Base-by-base conservation (phyloP, 2,113 vertebrate species). In the Amblyornis subalaris region DNA sequence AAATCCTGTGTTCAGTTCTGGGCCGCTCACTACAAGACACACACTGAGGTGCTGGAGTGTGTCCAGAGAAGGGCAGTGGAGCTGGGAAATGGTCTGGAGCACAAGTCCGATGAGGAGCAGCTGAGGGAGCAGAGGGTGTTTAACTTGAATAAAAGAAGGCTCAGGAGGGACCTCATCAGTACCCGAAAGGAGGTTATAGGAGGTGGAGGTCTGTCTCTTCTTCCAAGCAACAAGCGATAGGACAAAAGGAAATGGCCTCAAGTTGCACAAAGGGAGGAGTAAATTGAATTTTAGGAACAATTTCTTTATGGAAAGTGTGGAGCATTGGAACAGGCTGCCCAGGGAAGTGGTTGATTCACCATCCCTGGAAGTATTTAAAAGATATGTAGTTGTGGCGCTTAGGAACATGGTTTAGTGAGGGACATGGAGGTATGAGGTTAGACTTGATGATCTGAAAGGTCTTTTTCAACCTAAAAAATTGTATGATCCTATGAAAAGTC, bases 161-260 rank as follows among this genome's bases (percentile, higher is more conserved):
- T 58, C 16, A 50, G n/a, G 2, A 1, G 19, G 10, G 7, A 26
- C 14, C 7, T 35, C 9, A 45, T 25, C 16, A 14, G 10, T 19
- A 1, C 18, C 31, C 26, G n/a, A 71, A 40, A 45, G 17, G 5
- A 33, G 8, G 12, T 33, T 24, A 5, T 9, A 26, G 6, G n/a
- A 38, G 9, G 7, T 50, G 20, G 15, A 3, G 7, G 10, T 29
- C 0, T 0, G 14, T n/a, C 33, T 51, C 29, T 35, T 29, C 42
- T 58, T 57, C 21, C 25, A 60, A 36, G 60, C 10, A 72, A 28
- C 12, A 47, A 72, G 21, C n/a, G 45, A n/a, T 13, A 58, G 12
- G 25, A 53, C 5, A 28, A 79, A 58, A 64, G 12, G 9, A 69
- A 38, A 75, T 38, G 33, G 14, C 6, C 24, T 31, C 31, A 44